Percentiles rank a stretch among this genome's conserved stretches.
Evolutionary conservation across 2,888 invertebrate genomes (phyloP).

Genomic region (Hydroisotoma schaefferi): DNA sequence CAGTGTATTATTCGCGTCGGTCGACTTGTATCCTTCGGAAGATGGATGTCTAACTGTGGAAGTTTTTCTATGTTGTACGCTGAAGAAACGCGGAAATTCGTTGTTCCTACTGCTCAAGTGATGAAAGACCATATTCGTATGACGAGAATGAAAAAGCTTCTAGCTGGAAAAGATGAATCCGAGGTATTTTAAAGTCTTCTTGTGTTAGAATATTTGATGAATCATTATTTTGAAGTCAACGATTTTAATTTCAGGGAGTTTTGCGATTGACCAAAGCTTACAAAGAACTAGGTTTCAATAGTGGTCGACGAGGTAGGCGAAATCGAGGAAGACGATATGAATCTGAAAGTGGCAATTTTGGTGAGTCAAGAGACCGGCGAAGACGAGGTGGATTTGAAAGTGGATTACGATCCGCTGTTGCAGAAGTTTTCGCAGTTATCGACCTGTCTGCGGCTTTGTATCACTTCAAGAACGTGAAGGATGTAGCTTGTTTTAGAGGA

Average conservation of each 20-base stretch:
- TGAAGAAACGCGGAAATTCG: slow-evolving; percentile 22
- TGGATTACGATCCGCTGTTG: slow-evolving; percentile 14
- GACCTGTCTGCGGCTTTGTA: slow-evolving; percentile 39
- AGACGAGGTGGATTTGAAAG: neutral
- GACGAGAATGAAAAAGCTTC: slow-evolving; percentile 21
- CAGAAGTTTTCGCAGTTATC: slow-evolving; percentile 29
- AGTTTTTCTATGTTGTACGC: slow-evolving; percentile 33
- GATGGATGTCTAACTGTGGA: slow-evolving; percentile 41
- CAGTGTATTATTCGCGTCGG: slow-evolving; percentile 37
- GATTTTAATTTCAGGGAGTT: neutral
- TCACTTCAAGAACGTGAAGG: slow-evolving; percentile 29
- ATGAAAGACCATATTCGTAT: slow-evolving; percentile 23
- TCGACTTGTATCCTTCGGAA: slow-evolving; percentile 39
- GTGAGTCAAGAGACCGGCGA: neutral
- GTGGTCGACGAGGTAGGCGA: slow-evolving; percentile 6
- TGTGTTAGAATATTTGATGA: neutral
- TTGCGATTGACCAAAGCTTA: slow-evolving; percentile 25
- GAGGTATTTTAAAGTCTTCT: slow-evolving; percentile 9
- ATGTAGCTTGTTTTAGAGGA: slow-evolving; percentile 33
- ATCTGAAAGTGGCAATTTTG: slow-evolving; percentile 10
- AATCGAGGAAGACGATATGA: slow-evolving; percentile 12
- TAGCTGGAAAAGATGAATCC: slow-evolving; percentile 5
- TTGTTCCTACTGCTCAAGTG: slow-evolving; percentile 25
- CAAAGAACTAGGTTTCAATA: slow-evolving; percentile 26
- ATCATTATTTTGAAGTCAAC: neutral